Percentiles rank a stretch among this genome's conserved stretches.
Conservation (phyloP, 2,797 vertebrate genomes). For the Podarcis siculus region DNA sequence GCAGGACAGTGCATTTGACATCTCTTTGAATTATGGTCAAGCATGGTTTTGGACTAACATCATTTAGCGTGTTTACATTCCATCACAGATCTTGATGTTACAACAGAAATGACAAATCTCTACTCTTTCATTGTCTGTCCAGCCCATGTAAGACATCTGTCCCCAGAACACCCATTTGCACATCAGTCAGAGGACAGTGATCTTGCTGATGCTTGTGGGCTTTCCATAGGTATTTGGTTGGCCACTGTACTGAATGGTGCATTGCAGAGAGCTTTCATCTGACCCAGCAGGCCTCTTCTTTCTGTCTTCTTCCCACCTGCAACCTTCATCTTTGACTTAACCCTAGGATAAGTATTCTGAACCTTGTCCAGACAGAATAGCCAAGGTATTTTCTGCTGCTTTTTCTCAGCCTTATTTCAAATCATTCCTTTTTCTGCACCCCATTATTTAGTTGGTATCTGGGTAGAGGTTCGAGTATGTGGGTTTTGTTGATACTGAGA, state of each 20-base stretch:
- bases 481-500: constrained; percentile 69
- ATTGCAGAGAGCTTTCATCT: too few relatives aligned
- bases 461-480: constrained; percentile 51
- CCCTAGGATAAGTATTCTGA: background rate
- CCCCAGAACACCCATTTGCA: background rate
- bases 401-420: background rate
- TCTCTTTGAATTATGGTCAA: background rate
- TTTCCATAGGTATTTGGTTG: too few relatives aligned
- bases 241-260: too few relatives aligned
- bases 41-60: too few relatives aligned
- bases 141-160: constrained; percentile 1
- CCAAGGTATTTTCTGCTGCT: constrained; percentile 6
- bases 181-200: background rate
- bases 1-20: constrained; percentile 15
- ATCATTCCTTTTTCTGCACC: background rate
- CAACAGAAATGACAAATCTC: background rate
- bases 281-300: too few relatives aligned
- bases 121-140: background rate
- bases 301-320: too few relatives aligned
- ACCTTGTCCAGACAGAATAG: constrained; percentile 20
- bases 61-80: background rate
- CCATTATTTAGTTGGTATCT: constrained; percentile 57
- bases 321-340: constrained; percentile 6
- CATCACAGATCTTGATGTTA: fast-evolving
- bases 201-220: too few relatives aligned